Evolutionary conservation across 2,113 vertebrate species (phyloP).

Genomic region (Brachionichthys hirsutus): DNA sequence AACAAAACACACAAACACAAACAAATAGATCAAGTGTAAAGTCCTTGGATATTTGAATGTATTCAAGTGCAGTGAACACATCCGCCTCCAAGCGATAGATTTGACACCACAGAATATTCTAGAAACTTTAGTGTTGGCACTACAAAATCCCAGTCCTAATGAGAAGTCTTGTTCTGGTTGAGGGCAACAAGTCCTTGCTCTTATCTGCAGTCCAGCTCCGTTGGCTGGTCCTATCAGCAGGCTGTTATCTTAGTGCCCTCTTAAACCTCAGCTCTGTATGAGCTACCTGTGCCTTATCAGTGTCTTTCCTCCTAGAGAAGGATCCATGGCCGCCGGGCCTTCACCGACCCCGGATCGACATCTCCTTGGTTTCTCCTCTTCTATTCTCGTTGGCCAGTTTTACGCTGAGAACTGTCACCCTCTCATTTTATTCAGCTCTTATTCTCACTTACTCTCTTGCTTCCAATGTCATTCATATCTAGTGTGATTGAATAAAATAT

Average conservation of each 20-base stretch:
- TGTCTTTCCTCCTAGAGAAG: constrained; percentile 63
- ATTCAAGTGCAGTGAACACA: too few relatives aligned
- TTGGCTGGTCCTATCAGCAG: constrained; percentile 66
- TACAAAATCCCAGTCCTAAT: constrained; percentile 27
- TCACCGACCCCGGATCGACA: constrained; percentile 61
- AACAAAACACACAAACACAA: too few relatives aligned
- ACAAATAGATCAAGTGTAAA: too few relatives aligned
- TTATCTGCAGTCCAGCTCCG: constrained; percentile 73
- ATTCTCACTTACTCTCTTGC: constrained; percentile 14
- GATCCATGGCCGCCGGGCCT: constrained; percentile 68
- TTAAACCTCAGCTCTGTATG: constrained; percentile 65
- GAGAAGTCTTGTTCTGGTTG: constrained; percentile 56
- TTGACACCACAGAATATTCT: neutral
- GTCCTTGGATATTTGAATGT: too few relatives aligned
- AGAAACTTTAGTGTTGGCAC: constrained; percentile 1
- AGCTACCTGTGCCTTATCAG: constrained; percentile 74
- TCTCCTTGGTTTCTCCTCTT: constrained; percentile 62
- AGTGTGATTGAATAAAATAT: too few relatives aligned
- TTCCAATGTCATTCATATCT: constrained; percentile 40
- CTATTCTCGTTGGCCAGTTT: constrained; percentile 37
- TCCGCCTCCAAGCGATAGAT: neutral
- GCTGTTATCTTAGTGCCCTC: constrained; percentile 72
- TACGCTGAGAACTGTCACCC: constrained; percentile 21
- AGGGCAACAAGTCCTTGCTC: constrained; percentile 74
- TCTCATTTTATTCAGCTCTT: neutral